Percentiles rank a stretch among this genome's conserved stretches.
These are phyloP conservation scores for Theodoxus fluviatilis DNA, from an alignment of 2,888 invertebrate genomes.

Conservation along the genomic window DNA sequence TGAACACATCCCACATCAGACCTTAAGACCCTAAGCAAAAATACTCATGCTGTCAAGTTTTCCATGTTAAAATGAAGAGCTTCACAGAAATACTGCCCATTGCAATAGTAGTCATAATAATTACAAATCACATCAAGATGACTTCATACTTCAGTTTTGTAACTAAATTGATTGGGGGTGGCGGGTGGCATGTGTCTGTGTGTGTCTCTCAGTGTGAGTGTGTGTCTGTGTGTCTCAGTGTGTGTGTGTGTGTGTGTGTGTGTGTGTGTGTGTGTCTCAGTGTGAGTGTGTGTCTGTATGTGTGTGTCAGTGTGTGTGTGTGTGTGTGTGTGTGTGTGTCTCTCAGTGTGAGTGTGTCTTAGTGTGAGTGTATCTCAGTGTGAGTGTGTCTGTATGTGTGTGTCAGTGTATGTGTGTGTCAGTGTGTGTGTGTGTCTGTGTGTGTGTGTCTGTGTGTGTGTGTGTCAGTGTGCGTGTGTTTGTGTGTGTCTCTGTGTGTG, in stretches of 20 bases:
- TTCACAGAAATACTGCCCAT: too few species aligned
- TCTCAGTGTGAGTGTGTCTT: slow-evolving; percentile 11
- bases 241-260: slow-evolving; percentile 17
- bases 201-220: background rate
- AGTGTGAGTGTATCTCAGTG: slow-evolving; percentile 17
- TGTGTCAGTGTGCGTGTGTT: slow-evolving; percentile 1
- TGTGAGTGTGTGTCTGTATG: background rate
- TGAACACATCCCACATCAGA: too few species aligned
- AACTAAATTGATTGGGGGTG: slow-evolving; percentile 7
- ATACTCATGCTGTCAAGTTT: too few species aligned
- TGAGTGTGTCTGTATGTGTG: slow-evolving; percentile 6
- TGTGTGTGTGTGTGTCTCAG: background rate
- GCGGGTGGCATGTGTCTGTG: background rate
- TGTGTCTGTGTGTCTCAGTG: background rate
- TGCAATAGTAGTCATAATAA: too few species aligned
- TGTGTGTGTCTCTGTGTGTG: too few species aligned
- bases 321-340: slow-evolving; percentile 10
- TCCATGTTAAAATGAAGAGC: too few species aligned
- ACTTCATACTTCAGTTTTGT: too few species aligned
- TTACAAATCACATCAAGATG: too few species aligned
- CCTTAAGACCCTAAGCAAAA: too few species aligned
- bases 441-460: background rate
- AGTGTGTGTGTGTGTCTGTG: background rate
- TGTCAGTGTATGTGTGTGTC: background rate
- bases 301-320: background rate